Conservation (phyloP, 2,888 invertebrate genomes). For the Periphyllus acericola region DNA sequence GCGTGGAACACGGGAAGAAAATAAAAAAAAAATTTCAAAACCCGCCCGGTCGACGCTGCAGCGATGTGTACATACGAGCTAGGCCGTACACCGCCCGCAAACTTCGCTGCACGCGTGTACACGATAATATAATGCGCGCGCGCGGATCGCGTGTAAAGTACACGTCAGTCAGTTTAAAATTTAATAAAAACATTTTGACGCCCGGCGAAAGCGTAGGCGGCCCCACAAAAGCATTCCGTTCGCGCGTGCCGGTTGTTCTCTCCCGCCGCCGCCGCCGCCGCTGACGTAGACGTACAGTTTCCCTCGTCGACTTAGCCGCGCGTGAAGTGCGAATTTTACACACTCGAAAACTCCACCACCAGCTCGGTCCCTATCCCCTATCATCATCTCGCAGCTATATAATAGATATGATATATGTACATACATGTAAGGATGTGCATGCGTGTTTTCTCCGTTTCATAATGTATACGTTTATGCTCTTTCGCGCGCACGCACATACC, state of each 20-base stretch:
- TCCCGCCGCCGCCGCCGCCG: not conserved
- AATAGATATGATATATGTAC: not conserved
- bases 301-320: slow-evolving; percentile 43
- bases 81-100: not conserved
- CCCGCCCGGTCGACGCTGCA: not conserved
- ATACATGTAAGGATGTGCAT: not conserved
- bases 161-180: slow-evolving; percentile 56
- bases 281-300: not conserved
- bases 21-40: not conserved
- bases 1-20: not conserved
- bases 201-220: slow-evolving; percentile 19
- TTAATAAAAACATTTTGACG: slow-evolving; percentile 62
- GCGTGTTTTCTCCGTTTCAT: slow-evolving; percentile 25
- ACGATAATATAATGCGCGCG: not conserved
- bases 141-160: slow-evolving; percentile 23
- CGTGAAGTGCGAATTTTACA: slow-evolving; percentile 59
- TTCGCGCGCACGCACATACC: not conserved
- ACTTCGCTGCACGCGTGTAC: not conserved
- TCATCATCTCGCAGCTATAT: not conserved
- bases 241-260: slow-evolving; percentile 37
- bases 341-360: slow-evolving; percentile 40
- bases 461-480: slow-evolving; percentile 9
- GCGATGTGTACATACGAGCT: too few species aligned
- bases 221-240: slow-evolving; percentile 58
- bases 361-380: not conserved